Percentiles rank a stretch among this genome's conserved stretches.
phyloP scores from a whole-genome alignment of 2,797 vertebrate genomes.

The Liparis tanakae region DNA sequence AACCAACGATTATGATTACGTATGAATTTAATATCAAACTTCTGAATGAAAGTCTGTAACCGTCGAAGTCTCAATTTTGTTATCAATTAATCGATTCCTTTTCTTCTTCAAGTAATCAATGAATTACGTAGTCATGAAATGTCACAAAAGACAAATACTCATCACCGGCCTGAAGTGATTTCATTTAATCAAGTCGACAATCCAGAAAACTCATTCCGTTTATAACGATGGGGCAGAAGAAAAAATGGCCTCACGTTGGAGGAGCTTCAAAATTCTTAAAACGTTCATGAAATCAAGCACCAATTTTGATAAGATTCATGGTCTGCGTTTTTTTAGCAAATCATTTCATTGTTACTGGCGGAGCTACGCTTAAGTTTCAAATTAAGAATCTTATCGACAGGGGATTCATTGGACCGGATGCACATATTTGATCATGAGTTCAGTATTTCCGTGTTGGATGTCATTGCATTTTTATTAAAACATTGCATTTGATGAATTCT shows the following conservation, averaged over 20 bases:
- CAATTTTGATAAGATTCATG: neutral
- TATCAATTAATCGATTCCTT: too few relatives aligned
- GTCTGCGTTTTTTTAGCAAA: neutral
- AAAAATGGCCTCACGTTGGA: neutral
- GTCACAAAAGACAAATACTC: neutral
- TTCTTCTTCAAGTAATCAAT: neutral
- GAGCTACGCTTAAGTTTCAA: neutral
- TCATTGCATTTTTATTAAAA: neutral
- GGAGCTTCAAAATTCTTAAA: conserved; percentile 3
- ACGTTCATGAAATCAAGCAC: neutral
- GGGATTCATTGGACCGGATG: neutral
- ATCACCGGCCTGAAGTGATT: neutral
- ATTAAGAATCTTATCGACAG: neutral
- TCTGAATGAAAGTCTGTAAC: conserved; percentile 12
- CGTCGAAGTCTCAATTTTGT: neutral
- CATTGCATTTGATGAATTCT: neutral
- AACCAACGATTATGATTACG: neutral
- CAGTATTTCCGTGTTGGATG: neutral
- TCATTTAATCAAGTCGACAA: neutral
- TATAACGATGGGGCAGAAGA: neutral
- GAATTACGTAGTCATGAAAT: neutral
- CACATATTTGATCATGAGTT: conserved; percentile 13
- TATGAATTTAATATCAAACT: neutral
- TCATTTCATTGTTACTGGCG: neutral
- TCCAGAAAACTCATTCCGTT: neutral